A percentile compares a stretch with the other conserved stretches of the same genome.
Conservation (phyloP, 2,797 vertebrate species). For the Vultur gryphus region DNA sequence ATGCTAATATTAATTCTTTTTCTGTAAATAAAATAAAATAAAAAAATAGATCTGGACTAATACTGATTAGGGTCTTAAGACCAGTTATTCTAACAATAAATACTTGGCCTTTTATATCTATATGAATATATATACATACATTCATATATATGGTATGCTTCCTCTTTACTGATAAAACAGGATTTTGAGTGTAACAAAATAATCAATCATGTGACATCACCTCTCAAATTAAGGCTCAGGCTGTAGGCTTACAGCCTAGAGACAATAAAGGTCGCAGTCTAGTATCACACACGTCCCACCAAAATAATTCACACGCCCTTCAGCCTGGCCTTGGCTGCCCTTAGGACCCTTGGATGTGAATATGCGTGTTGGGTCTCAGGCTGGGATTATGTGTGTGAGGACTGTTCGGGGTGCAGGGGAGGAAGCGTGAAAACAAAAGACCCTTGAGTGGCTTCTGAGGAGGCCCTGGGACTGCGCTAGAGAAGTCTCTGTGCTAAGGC, state of each 20-base stretch:
- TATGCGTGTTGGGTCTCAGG: neutral
- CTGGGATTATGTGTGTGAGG: neutral
- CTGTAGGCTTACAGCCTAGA: neutral
- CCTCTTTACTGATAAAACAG: neutral
- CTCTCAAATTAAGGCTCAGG: neutral
- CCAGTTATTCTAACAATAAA: neutral
- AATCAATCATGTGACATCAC: neutral
- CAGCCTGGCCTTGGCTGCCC: constrained; percentile 6
- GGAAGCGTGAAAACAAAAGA: neutral
- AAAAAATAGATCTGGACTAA: neutral
- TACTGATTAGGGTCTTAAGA: neutral
- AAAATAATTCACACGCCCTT: neutral
- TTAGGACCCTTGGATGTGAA: neutral
- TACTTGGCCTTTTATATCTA: neutral
- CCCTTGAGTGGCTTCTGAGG: neutral
- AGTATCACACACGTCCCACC: neutral
- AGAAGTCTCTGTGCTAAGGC: neutral
- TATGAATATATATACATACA: neutral
- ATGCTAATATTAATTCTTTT: neutral
- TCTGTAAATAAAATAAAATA: neutral
- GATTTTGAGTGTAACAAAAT: neutral
- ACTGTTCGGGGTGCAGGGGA: neutral
- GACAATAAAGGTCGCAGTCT: neutral
- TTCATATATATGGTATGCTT: neutral
- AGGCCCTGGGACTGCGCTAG: neutral